Conservation (phyloP, 2,888 invertebrate species). For the Erannis defoliaria region DNA sequence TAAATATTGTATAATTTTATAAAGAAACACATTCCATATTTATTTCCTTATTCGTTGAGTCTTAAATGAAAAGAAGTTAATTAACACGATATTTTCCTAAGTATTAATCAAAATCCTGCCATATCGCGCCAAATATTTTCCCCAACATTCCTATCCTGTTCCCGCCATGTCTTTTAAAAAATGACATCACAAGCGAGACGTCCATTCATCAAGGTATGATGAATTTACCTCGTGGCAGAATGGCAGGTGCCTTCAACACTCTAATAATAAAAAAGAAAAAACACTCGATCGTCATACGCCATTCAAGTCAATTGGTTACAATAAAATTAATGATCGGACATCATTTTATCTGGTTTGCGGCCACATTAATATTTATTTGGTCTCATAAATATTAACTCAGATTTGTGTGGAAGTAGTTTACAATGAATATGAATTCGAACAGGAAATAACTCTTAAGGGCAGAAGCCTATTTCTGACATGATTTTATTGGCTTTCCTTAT, state of each 20-base stretch:
- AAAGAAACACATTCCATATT: no score
- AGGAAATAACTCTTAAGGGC: background rate
- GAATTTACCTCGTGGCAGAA: constrained; percentile 69
- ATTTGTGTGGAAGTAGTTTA: constrained; percentile 31
- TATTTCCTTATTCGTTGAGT: no score
- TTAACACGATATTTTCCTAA: no score
- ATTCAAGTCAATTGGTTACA: constrained; percentile 79
- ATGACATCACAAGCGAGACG: constrained; percentile 49
- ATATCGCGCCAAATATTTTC: constrained; percentile 1
- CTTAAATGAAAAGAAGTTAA: no score
- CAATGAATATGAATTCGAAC: background rate
- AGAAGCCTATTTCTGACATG: no score
- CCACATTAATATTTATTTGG: constrained; percentile 56
- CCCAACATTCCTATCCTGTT: constrained; percentile 40
- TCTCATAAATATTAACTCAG: constrained; percentile 45
- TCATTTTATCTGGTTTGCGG: constrained; percentile 61
- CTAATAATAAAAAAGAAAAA: constrained; percentile 55
- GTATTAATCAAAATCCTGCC: background rate
- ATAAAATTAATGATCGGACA: constrained; percentile 72
- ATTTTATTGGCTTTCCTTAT: no score
- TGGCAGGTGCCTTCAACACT: constrained; percentile 68
- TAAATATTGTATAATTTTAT: no score
- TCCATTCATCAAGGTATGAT: constrained; percentile 70
- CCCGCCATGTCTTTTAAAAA: constrained; percentile 49
- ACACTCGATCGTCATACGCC: constrained; percentile 58